Percentiles rank a stretch among this genome's conserved stretches.
phyloP scores from a whole-genome alignment of 2,888 invertebrate species.

The Philonicus albiceps region DNA sequence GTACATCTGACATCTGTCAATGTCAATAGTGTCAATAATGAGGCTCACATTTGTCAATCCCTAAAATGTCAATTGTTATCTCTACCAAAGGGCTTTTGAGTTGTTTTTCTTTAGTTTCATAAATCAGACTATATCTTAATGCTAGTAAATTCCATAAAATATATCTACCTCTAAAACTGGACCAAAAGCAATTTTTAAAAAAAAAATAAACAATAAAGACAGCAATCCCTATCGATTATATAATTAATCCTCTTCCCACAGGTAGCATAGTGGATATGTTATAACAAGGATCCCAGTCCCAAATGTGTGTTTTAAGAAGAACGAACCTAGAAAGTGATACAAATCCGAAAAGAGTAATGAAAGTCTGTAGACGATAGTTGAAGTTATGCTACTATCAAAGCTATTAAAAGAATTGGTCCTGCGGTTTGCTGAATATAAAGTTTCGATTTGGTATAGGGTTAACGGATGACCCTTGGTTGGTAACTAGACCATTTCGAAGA shows the following conservation, averaged over 20 bases:
- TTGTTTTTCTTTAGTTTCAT: background rate
- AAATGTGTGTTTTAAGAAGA: background rate
- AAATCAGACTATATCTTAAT: background rate
- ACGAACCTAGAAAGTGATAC: background rate
- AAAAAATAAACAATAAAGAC: background rate
- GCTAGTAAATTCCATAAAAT: background rate
- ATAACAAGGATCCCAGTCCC: background rate
- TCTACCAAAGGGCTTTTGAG: background rate
- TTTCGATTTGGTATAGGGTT: constrained; percentile 49
- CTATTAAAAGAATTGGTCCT: background rate
- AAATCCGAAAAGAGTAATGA: background rate
- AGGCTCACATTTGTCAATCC: background rate
- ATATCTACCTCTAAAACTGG: background rate
- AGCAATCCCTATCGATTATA: background rate
- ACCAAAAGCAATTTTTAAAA: background rate
- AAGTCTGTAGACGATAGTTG: background rate
- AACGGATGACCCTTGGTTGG: constrained; percentile 51
- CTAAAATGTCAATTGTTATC: background rate
- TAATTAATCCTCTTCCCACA: background rate
- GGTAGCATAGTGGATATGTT: background rate
- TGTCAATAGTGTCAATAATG: background rate
- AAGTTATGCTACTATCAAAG: background rate
- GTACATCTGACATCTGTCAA: background rate
- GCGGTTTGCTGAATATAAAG: background rate
- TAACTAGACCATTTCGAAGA: constrained; percentile 45